Conservation (phyloP, 2,113 vertebrate genomes). For the Fukomys damarensis region DNA sequence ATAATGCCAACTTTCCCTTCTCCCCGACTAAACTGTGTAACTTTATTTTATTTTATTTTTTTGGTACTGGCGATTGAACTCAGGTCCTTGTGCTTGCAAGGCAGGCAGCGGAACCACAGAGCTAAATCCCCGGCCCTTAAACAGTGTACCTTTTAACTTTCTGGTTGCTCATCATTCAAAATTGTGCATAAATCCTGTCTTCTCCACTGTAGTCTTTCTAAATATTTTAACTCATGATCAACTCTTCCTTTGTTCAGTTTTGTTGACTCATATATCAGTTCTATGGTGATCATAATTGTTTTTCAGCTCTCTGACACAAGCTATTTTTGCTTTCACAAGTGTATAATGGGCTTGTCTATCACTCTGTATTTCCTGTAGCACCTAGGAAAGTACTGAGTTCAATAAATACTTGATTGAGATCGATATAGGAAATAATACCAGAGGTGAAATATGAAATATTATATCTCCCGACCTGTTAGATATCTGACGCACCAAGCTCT, state of each 20-base stretch:
- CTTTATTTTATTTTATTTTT: too few species aligned
- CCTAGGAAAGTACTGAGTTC: neutral
- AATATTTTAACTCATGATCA: slow-evolving; percentile 34
- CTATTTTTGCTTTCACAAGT: neutral
- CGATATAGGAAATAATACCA: too few species aligned
- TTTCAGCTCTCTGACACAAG: neutral
- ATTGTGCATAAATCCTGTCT: neutral
- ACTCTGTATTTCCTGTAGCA: neutral
- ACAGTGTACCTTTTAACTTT: neutral
- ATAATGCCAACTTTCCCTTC: neutral
- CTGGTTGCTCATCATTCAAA: neutral
- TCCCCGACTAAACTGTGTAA: neutral
- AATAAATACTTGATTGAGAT: neutral
- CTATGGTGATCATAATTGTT: neutral
- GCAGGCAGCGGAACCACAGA: too few species aligned
- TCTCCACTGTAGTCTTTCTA: neutral
- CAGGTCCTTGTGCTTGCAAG: too few species aligned
- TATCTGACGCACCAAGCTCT: too few species aligned
- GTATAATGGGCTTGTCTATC: neutral
- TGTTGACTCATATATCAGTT: neutral
- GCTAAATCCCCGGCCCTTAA: too few species aligned
- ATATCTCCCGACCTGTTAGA: too few species aligned
- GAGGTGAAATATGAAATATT: too few species aligned
- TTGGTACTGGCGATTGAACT: too few species aligned
- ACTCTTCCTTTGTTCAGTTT: neutral